These are phyloP conservation scores for Spheniscus mendiculus DNA, from an alignment of 2,113 vertebrate genomes.

Conservation along the genomic window DNA sequence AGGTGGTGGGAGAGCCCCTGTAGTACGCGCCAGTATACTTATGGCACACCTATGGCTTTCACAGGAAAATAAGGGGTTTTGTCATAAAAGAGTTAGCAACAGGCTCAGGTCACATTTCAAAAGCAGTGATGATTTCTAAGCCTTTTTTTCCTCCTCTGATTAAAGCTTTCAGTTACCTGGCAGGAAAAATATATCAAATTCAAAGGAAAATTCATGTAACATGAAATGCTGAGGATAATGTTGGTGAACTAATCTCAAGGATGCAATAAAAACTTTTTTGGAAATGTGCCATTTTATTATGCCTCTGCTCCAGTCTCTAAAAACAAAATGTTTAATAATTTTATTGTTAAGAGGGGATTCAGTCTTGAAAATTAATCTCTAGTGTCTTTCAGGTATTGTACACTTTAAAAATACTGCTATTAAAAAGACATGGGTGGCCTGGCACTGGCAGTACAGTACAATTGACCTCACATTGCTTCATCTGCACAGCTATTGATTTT, in stretches of 20 bases:
- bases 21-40: background rate
- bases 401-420: constrained; percentile 59
- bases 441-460: constrained; percentile 46
- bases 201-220: background rate
- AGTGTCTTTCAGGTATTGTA: constrained; percentile 28
- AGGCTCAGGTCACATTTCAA: background rate
- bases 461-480: constrained; percentile 72
- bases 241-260: background rate
- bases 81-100: background rate
- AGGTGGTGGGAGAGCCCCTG: background rate
- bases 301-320: background rate
- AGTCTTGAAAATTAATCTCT: constrained; percentile 57
- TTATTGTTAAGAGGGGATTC: constrained; percentile 37
- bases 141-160: background rate
- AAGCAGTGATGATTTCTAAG: background rate
- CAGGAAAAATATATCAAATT: background rate
- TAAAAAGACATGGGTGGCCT: constrained; percentile 46
- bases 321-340: constrained; percentile 34
- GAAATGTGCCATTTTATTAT: background rate
- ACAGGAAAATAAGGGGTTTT: background rate
- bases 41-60: background rate
- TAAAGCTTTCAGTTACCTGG: background rate
- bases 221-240: background rate
- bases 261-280: background rate
- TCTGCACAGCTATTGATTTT: constrained; percentile 76